Conservation (phyloP, 2,888 invertebrate genomes). For the Orthonevra nobilis region DNA sequence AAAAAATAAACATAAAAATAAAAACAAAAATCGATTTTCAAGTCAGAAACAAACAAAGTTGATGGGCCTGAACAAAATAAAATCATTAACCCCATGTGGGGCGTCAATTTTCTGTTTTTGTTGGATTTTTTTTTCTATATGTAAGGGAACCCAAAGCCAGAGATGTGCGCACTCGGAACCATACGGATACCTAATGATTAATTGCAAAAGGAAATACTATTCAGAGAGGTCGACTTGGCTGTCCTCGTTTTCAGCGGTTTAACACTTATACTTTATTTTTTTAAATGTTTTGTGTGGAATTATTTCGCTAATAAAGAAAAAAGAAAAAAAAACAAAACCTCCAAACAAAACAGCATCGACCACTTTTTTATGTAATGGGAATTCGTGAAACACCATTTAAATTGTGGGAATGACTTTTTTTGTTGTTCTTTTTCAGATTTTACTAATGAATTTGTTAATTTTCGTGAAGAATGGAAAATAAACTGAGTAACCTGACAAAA, state of each 20-base stretch:
- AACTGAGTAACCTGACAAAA: background rate
- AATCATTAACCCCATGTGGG: slow-evolving; percentile 40
- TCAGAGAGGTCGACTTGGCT: slow-evolving; percentile 25
- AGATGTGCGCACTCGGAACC: slow-evolving; percentile 13
- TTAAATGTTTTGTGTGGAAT: background rate
- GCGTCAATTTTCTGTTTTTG: slow-evolving; percentile 25
- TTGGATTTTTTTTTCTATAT: slow-evolving; percentile 3
- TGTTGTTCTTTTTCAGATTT: background rate
- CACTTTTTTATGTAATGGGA: slow-evolving; percentile 3
- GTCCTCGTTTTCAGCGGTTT: slow-evolving; percentile 40
- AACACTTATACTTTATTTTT: slow-evolving; percentile 25
- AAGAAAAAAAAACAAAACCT: no score
- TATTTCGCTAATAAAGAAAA: background rate
- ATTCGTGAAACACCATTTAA: slow-evolving; percentile 11
- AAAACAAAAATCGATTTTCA: slow-evolving; percentile 19
- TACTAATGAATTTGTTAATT: slow-evolving; percentile 23
- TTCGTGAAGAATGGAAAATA: background rate
- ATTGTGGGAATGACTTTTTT: background rate
- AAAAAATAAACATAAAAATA: slow-evolving; percentile 1
- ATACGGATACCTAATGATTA: slow-evolving; percentile 42
- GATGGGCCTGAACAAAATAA: slow-evolving; percentile 6
- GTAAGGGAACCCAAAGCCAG: slow-evolving; percentile 3
- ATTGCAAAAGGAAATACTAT: slow-evolving; percentile 50
- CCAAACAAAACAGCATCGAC: background rate
- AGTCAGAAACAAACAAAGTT: slow-evolving; percentile 24